Evolutionary conservation across 2,888 invertebrate genomes (phyloP), one percentile per base, ranked within the genome.

Genomic region (Eupithecia centaureata): DNA sequence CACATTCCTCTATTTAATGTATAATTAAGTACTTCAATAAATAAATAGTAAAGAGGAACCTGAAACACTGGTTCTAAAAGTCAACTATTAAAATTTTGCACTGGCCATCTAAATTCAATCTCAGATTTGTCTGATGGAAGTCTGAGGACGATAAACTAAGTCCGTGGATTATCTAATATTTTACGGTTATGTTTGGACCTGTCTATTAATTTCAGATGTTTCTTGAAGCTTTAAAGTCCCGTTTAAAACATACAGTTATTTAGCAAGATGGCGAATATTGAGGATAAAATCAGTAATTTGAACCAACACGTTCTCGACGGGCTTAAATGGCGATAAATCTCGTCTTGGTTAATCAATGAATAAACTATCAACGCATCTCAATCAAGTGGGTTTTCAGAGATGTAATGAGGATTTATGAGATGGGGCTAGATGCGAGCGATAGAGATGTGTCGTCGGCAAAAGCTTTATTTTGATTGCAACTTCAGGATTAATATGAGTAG

Each of bases 311-410:
- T 51, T 51, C 47, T 5, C 18, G 22, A 83, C 87, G 0, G 30
- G 88, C 87, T 77, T 92, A n/a, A 30, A 22, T 18, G 27, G 32
- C 32, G 57, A 57, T 57, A 57, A 32, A 57, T 57, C 8, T 32
- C 8, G 28, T 61, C 18, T n/a, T 61, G 30, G 15, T 18, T 61
- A 51, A 61, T 61, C 60, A 61, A 61, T 30, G 51, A 22, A 32
- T 22, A 51, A 47, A 28, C 61, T 30, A 51, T 51, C 61, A 61
- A 51, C 61, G 47, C 47, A 61, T 61, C 47, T 61, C 47, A 51
- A 61, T 61, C 54, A 25, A 33, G 15, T 13, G 25, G 8, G n/a
- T 12, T n/a, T 33, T 1, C 42, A 61, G 61, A n/a, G 51, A 7
- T 51, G 33, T 33, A 25, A 4, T 51, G 13, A 51, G 61, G 12